Conservation (phyloP, 2,888 invertebrate genomes). For the Stenoptilia bipunctidactyla region DNA sequence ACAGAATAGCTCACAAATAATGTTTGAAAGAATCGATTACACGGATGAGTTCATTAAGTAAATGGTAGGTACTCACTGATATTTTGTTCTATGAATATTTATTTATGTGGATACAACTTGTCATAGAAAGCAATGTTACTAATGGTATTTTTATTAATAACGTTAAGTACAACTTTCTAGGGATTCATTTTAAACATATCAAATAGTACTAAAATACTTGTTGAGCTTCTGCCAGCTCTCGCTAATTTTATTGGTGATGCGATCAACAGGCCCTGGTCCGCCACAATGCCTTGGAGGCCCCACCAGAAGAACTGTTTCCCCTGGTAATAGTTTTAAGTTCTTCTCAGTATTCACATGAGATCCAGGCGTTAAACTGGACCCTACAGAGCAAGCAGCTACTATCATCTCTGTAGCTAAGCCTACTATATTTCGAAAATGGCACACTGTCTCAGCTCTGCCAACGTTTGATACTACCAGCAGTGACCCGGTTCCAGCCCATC, state of each 20-base stretch:
- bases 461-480: constrained; percentile 59
- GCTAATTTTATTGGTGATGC: constrained; percentile 50
- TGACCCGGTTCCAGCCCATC: constrained; percentile 51
- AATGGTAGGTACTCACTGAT: too few relatives aligned
- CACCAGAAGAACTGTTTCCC: constrained; percentile 43
- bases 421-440: constrained; percentile 53
- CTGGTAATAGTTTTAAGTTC: constrained; percentile 34
- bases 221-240: constrained; percentile 64
- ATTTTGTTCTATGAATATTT: too few relatives aligned
- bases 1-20: too few relatives aligned
- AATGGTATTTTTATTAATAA: too few relatives aligned
- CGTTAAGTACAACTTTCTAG: too few relatives aligned
- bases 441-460: constrained; percentile 40
- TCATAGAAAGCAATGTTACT: too few relatives aligned
- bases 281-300: constrained; percentile 55
- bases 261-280: constrained; percentile 59
- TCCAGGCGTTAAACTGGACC: constrained; percentile 37
- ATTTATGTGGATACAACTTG: too few relatives aligned
- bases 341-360: constrained; percentile 38
- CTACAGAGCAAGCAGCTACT: constrained; percentile 40
- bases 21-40: too few relatives aligned
- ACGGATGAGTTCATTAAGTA: too few relatives aligned
- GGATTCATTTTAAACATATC: too few relatives aligned
- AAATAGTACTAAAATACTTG: constrained; percentile 47
- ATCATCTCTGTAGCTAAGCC: constrained; percentile 49